A percentile compares a stretch with the other conserved stretches of the same genome.
Conservation (phyloP, 2,888 invertebrate species). For the Eupeodes latifasciatus region DNA sequence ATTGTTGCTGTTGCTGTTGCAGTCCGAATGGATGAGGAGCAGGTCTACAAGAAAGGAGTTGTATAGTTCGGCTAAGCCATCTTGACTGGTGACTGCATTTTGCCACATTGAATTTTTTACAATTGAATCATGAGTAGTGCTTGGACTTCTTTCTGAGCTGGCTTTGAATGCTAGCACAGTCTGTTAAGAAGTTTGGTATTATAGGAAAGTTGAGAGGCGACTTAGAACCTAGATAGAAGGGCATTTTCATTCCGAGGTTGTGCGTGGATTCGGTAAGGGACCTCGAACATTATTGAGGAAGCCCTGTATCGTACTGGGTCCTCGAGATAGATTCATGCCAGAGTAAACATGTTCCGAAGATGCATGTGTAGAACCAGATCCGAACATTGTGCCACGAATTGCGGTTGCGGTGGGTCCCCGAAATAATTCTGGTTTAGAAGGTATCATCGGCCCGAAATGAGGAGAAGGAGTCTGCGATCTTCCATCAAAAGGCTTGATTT, state of each 20-base stretch:
- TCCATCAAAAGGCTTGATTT: slow-evolving; percentile 79
- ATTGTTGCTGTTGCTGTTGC: too few species aligned
- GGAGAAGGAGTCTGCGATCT: slow-evolving; percentile 85
- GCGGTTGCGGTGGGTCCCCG: slow-evolving; percentile 57
- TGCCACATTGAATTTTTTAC: slow-evolving; percentile 83
- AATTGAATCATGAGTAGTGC: slow-evolving; percentile 84
- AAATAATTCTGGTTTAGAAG: slow-evolving; percentile 73
- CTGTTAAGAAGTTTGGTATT: slow-evolving; percentile 80
- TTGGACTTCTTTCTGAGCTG: slow-evolving; percentile 85
- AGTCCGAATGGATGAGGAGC: too few species aligned
- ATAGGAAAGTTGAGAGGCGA: slow-evolving; percentile 86
- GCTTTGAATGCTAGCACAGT: slow-evolving; percentile 79
- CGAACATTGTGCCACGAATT: slow-evolving; percentile 74
- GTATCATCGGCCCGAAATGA: slow-evolving; percentile 80
- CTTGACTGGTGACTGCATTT: slow-evolving; percentile 86
- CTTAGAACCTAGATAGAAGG: slow-evolving; percentile 85
- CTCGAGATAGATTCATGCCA: slow-evolving; percentile 81
- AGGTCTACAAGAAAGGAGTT: too few species aligned
- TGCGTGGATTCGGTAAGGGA: slow-evolving; percentile 85
- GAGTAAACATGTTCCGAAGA: slow-evolving; percentile 80
- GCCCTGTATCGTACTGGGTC: slow-evolving; percentile 85
- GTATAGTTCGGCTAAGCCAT: slow-evolving; percentile 88
- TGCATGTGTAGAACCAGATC: slow-evolving; percentile 79
- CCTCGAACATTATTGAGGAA: slow-evolving; percentile 84
- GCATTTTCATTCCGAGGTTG: slow-evolving; percentile 85